Base-by-base conservation (phyloP, 2,113 vertebrate genomes). In the Prunella himalayana region DNA sequence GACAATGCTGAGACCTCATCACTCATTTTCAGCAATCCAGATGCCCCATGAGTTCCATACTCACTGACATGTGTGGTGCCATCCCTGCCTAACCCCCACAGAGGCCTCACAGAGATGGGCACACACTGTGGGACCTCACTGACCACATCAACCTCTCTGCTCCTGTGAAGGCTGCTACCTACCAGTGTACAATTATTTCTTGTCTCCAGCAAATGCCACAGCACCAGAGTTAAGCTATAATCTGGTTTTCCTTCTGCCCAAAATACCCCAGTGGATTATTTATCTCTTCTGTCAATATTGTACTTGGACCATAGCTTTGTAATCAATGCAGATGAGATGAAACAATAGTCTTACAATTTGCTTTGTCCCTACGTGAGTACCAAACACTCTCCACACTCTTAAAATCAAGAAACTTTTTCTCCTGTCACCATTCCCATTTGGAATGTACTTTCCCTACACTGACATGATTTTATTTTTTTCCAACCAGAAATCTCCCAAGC, bases 51-150 rank as follows among this genome's bases (percentile, higher is more conserved):
- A 81, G 56, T 45, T 78, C 64, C 44, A 15, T 0, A 2, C 51
- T 71, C 3, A 1, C 21, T 0, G 0, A 50, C 5, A 15, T 2
- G 6, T 0, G 1, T 2, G 13, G 31, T 56, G 45, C 61, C 30
- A 25, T 31, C 2, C 1, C 61, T 57, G 51, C 51, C 77, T 30
- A 5, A 3, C 7, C 22, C 39, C 37, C 0, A 2, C 19, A 57
- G 17, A 41, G 63, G 47, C 30, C 64, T 59, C 4, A 1, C 45
- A 33, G 37, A 44, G 61, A 49, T 4, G 27, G 42, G 42, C 0
- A 0, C 51, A 44, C 56, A 27, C 41, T 2, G 2, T 1, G 1
- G 23, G 42, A 63, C 53, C 60, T 78, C 3, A 0, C 23, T 18
- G 64, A 45, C 35, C 63, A 28, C 30, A 9, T 37, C 41, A 60